Base-by-base conservation (phyloP, 2,888 invertebrate genomes). In the Xiphydria camelus region DNA sequence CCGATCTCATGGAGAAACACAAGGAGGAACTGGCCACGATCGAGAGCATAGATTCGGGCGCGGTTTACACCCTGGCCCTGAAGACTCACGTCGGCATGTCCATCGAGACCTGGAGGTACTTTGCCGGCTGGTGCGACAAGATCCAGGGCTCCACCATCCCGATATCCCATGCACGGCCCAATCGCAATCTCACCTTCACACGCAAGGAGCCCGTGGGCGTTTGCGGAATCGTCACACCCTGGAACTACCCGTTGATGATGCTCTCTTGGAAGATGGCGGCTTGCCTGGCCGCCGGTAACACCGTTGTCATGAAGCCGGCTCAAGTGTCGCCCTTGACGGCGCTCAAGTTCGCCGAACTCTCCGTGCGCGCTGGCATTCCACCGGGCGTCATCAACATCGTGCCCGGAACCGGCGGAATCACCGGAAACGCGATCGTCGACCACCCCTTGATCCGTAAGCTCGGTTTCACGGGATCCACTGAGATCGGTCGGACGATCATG, bases 161-260 rank as follows among this genome's bases (percentile, higher is more conserved):
- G 0, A 92, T 96, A 41, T 89, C 85, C 62, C 90, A 96, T 64
- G 94, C 96, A 0, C 79, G 95, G 39, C 96, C 96, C 0, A 95
- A 93, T 70, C 85, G 85, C 61, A 95, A 97, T 69, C 77, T 97
- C 2, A 88, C 91, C 0, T 85, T 91, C 57, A 97, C 97, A 0
- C 87, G 86, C 66, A 87, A 88, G 55, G 96, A 96, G 73, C 94
- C 96, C 0, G 88, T 96, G 51, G 96, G 94, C 0, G 96, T 97
- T 2, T 94, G 93, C 64, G 96, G 89, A 0, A 78, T 97, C 10
- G 85, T 97, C 10, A 95, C 95, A 0, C 96, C 97, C 0, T 98
- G 97, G 97, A 97, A 97, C 76, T 98, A 97, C 74, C 97, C 97
- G 0, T 78, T 98, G 6, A 97, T 98, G 97, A 98, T 97, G 97